phyloP scores from a whole-genome alignment of 2,113 vertebrate genomes.

The Lipotes vexillifer region DNA sequence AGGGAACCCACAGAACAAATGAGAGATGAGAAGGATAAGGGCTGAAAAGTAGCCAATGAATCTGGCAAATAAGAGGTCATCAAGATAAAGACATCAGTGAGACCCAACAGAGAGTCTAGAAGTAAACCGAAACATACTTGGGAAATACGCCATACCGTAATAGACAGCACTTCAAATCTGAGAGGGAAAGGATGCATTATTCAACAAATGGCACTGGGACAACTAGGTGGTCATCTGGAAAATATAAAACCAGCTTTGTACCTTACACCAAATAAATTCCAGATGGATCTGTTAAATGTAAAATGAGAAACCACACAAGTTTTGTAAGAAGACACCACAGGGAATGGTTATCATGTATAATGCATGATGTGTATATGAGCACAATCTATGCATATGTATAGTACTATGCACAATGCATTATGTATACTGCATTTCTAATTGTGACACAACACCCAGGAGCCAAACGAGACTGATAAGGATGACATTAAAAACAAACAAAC shows the following conservation, averaged over 20 bases:
- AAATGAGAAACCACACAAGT: background rate
- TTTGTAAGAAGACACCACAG: background rate
- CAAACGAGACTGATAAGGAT: accelerated
- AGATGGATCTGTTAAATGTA: background rate
- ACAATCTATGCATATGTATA: accelerated
- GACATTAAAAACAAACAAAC: background rate
- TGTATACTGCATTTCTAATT: accelerated
- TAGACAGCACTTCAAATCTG: too few relatives aligned
- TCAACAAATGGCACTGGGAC: background rate
- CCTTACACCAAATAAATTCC: background rate
- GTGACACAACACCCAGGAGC: background rate
- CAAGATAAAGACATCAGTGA: background rate
- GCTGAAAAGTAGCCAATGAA: background rate
- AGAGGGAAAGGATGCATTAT: background rate
- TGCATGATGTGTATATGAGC: accelerated
- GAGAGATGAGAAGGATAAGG: background rate
- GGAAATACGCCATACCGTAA: background rate
- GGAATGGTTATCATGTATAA: background rate
- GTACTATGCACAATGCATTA: accelerated
- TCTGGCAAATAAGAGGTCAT: background rate
- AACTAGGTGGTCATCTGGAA: background rate
- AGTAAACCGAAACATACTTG: background rate
- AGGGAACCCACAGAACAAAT: background rate
- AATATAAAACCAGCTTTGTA: background rate
- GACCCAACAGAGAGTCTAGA: background rate